phyloP scores from a whole-genome alignment of 2,888 invertebrate species.

The Atethmia centrago region DNA sequence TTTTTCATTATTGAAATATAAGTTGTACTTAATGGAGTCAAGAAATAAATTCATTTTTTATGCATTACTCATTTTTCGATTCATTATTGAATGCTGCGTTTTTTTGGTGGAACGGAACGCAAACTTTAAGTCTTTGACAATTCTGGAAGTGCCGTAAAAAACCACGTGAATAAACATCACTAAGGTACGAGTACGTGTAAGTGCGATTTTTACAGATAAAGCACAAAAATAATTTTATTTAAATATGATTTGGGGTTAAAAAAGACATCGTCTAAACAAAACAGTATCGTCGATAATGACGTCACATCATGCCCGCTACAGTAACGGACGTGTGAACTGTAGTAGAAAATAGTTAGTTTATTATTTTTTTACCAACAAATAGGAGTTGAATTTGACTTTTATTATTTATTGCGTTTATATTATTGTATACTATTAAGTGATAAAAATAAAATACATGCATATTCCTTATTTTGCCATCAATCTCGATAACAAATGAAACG shows the following conservation, averaged over 20 bases:
- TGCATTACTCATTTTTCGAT: neutral
- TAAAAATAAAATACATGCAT: neutral
- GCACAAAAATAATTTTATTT: neutral
- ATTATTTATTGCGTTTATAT: neutral
- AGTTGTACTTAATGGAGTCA: neutral
- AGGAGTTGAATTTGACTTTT: neutral
- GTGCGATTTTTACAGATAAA: neutral
- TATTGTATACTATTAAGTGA: neutral
- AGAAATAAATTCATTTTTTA: neutral
- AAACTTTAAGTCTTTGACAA: neutral
- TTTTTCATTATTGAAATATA: neutral
- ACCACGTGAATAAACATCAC: neutral
- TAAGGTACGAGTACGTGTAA: neutral
- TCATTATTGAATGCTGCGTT: neutral
- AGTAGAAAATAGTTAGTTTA: neutral
- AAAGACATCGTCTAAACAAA: neutral
- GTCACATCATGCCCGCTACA: neutral
- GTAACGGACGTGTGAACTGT: neutral
- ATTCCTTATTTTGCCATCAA: neutral
- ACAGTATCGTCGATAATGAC: neutral
- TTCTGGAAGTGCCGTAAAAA: neutral
- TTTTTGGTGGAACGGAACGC: neutral
- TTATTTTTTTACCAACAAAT: neutral
- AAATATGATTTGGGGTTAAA: neutral
- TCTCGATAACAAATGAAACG: neutral